These are phyloP conservation scores for Erpornis zantholeuca DNA, from an alignment of 2,113 vertebrate species.

Conservation along the genomic window DNA sequence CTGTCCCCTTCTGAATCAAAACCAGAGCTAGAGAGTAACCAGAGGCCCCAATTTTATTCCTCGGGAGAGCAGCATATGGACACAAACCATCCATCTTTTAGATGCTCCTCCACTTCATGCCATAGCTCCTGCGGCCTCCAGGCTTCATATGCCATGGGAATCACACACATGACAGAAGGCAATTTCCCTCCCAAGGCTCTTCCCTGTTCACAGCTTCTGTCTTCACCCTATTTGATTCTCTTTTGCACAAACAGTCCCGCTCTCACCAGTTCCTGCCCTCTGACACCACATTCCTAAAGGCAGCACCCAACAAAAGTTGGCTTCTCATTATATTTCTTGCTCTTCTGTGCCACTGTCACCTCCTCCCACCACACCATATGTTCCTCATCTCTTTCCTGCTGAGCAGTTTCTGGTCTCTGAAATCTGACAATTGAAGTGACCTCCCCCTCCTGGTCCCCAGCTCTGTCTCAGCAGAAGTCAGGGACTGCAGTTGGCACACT, in stretches of 20 bases:
- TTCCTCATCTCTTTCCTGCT: neutral
- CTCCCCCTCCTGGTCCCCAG: neutral
- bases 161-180: fast-evolving
- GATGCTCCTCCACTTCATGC: neutral
- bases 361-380: slow-evolving; percentile 44
- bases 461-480: neutral
- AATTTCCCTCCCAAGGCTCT: neutral
- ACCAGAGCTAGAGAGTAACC: neutral
- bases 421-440: slow-evolving; percentile 17
- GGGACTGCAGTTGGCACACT: neutral
- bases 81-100: neutral
- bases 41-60: neutral
- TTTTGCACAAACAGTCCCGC: fast-evolving
- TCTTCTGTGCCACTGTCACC: slow-evolving; percentile 7
- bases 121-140: neutral
- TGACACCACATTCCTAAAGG: neutral
- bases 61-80: neutral
- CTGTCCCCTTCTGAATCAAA: neutral
- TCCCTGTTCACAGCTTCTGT: neutral
- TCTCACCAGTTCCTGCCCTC: neutral
- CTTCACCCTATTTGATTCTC: neutral
- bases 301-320: neutral
- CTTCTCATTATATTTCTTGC: neutral
- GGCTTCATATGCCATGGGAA: neutral
- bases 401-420: slow-evolving; percentile 1